Evolutionary conservation across 2,113 vertebrate species (phyloP).

Genomic region (Channa argus): DNA sequence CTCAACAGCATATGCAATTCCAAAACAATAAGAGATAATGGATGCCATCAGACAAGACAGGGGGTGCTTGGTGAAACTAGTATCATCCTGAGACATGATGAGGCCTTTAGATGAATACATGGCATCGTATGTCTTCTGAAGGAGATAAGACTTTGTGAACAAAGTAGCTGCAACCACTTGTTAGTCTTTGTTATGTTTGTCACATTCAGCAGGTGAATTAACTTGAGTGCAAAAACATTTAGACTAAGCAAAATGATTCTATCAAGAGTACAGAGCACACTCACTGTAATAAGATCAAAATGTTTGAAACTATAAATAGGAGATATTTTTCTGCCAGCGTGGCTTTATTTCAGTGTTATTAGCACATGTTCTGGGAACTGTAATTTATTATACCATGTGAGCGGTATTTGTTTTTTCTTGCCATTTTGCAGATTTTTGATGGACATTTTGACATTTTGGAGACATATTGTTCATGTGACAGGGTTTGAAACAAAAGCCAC

Average conservation of each 20-base stretch:
- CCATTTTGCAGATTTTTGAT: too few species aligned
- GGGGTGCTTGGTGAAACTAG: constrained; percentile 2
- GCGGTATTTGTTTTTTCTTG: too few species aligned
- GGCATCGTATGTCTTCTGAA: not conserved
- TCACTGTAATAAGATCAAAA: not conserved
- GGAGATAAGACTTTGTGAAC: not conserved
- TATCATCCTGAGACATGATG: constrained; percentile 6
- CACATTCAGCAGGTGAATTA: not conserved
- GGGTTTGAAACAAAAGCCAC: too few species aligned
- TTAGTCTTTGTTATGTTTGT: not conserved
- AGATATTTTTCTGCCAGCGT: not conserved
- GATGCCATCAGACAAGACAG: constrained; percentile 6
- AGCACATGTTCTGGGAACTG: too few species aligned
- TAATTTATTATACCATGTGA: too few species aligned
- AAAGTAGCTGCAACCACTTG: not conserved
- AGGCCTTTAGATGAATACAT: not conserved
- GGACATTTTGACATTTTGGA: too few species aligned
- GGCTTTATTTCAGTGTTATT: too few species aligned
- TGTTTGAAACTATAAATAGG: not conserved
- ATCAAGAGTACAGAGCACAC: not conserved
- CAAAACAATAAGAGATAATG: constrained; percentile 18
- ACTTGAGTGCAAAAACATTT: not conserved
- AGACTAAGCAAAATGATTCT: too few species aligned
- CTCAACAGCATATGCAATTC: not conserved
- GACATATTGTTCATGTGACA: too few species aligned